A percentile compares a stretch with the other conserved stretches of the same genome.
phyloP scores from a whole-genome alignment of 1,140 invertebrate species.

The Neodiprion pinetum region DNA sequence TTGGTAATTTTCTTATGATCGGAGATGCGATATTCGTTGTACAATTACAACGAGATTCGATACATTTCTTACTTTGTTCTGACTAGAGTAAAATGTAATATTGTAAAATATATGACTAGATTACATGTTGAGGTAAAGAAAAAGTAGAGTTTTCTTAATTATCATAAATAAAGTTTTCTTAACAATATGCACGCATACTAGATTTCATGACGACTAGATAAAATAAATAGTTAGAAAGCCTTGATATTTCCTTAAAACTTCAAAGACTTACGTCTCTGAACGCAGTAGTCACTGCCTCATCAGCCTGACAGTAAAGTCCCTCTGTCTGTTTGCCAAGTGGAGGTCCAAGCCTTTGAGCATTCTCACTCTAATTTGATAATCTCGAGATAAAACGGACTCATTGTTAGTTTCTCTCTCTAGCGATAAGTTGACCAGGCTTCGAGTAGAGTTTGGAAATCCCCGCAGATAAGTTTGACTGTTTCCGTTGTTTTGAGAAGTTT shows the following conservation, averaged over 20 bases:
- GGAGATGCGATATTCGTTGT: not conserved
- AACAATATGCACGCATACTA: not conserved
- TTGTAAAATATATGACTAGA: slow-evolving; percentile 5
- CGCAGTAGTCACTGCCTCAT: slow-evolving; percentile 43
- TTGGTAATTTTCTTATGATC: no score
- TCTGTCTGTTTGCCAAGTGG: slow-evolving; percentile 53
- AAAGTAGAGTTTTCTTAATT: not conserved
- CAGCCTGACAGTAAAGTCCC: slow-evolving; percentile 51
- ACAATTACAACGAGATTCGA: not conserved
- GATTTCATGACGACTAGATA: not conserved
- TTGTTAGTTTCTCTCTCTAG: slow-evolving; percentile 14
- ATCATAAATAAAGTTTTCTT: slow-evolving; percentile 1
- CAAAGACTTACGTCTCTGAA: not conserved
- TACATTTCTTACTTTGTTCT: not conserved
- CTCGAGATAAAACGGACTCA: slow-evolving; percentile 9
- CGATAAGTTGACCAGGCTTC: slow-evolving; percentile 11
- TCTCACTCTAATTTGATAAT: slow-evolving; percentile 43
- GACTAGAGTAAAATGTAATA: not conserved
- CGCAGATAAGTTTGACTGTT: not conserved
- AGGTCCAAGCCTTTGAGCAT: slow-evolving; percentile 53
- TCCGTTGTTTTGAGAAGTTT: not conserved
- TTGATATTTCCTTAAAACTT: not conserved
- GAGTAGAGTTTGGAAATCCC: slow-evolving; percentile 23
- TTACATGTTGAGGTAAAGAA: not conserved
- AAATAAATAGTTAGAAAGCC: not conserved